A percentile compares a stretch with the other conserved stretches of the same genome.
Evolutionary conservation across 2,888 invertebrate species (phyloP).

Genomic region (Temnothorax ravouxi): DNA sequence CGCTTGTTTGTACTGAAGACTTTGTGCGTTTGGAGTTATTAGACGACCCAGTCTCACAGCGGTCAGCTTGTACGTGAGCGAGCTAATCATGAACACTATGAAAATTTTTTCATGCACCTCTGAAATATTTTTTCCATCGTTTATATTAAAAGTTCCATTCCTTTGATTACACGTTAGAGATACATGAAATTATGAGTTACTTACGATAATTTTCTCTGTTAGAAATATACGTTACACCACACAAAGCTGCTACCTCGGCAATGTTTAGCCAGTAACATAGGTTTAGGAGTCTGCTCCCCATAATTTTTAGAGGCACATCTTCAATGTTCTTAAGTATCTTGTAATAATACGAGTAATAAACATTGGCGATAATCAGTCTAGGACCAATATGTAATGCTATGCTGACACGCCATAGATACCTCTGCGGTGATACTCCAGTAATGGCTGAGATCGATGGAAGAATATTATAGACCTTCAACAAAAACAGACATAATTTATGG

Average conservation of each 20-base stretch:
- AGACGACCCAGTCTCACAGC: slow-evolving; percentile 89
- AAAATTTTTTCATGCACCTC: slow-evolving; percentile 97
- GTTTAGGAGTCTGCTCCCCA: slow-evolving; percentile 89
- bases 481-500: slow-evolving; percentile 14
- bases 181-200: slow-evolving; percentile 84
- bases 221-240: slow-evolving; percentile 97
- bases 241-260: slow-evolving; percentile 94
- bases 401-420: slow-evolving; percentile 96
- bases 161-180: not conserved
- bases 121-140: slow-evolving; percentile 83
- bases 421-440: slow-evolving; percentile 96
- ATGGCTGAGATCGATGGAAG: slow-evolving; percentile 98
- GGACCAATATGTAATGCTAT: slow-evolving; percentile 97
- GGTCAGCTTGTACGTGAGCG: slow-evolving; percentile 93
- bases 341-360: slow-evolving; percentile 94
- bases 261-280: slow-evolving; percentile 94
- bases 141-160: not conserved
- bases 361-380: slow-evolving; percentile 94
- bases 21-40: slow-evolving; percentile 85
- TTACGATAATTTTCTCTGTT: slow-evolving; percentile 98
- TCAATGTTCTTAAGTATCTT: slow-evolving; percentile 89
- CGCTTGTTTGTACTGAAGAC: slow-evolving; percentile 89
- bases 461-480: slow-evolving; percentile 94
- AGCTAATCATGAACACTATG: slow-evolving; percentile 95
- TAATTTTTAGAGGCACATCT: slow-evolving; percentile 84